phyloP scores from a whole-genome alignment of 2,113 vertebrate species.

The Podiceps cristatus region DNA sequence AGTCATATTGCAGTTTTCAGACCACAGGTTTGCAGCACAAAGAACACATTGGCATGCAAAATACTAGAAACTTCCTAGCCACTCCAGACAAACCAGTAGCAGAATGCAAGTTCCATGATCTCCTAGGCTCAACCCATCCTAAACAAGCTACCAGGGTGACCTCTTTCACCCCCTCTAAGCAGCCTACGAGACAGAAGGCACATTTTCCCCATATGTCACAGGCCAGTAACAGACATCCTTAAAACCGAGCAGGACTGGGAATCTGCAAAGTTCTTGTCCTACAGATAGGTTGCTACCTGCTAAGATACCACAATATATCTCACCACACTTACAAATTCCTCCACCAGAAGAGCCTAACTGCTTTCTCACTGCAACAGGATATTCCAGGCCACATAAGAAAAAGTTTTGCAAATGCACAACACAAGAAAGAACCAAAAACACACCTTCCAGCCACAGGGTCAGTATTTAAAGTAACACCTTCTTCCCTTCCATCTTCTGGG shows the following conservation, averaged over 20 bases:
- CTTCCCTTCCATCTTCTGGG: background rate
- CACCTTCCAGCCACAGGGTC: background rate
- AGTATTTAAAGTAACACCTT: background rate
- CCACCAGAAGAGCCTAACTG: background rate
- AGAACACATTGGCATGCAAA: background rate
- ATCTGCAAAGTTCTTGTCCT: background rate
- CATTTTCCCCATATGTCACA: background rate
- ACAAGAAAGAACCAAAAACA: background rate
- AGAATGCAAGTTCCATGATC: background rate
- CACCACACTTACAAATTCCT: background rate
- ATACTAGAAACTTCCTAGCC: background rate
- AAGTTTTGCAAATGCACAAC: rapidly evolving
- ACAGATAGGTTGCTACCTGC: background rate
- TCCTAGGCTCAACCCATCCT: background rate
- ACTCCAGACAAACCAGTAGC: background rate
- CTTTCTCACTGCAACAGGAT: background rate
- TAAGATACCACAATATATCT: background rate
- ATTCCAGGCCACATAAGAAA: background rate
- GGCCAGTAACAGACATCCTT: background rate
- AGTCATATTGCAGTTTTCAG: background rate
- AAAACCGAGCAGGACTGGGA: background rate
- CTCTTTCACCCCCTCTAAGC: background rate
- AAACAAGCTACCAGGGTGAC: background rate
- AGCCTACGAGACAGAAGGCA: rapidly evolving
- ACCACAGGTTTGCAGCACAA: background rate